Conservation (phyloP, 1,140 invertebrate genomes). For the Brachionus paranguensis region DNA sequence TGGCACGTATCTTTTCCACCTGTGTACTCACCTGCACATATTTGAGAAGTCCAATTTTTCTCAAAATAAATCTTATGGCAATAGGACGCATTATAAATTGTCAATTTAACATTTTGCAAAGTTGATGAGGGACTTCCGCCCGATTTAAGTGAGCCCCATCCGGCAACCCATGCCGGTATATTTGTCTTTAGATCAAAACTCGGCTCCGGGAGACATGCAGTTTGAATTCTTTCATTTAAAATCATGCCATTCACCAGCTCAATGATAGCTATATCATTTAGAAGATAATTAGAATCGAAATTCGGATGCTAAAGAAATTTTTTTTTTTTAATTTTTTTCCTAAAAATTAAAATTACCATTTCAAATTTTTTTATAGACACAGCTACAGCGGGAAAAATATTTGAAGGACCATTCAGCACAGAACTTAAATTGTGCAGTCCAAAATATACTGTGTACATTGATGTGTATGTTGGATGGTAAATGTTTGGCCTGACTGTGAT, state of each 20-base stretch:
- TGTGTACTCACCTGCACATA: conserved; percentile 26
- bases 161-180: conserved; percentile 15
- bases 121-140: neutral
- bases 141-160: neutral
- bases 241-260: neutral
- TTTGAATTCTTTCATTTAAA: neutral
- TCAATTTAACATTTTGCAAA: conserved; percentile 27
- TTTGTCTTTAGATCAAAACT: neutral
- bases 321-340: neutral
- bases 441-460: conserved; percentile 36
- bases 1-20: conserved; percentile 35
- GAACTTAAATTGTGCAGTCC: neutral
- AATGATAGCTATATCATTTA: conserved; percentile 16
- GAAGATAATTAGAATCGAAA: neutral
- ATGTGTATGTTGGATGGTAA: neutral
- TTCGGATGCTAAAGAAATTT: neutral
- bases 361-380: neutral
- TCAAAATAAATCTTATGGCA: neutral
- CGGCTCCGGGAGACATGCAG: neutral
- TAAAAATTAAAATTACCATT: neutral
- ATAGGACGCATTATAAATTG: neutral
- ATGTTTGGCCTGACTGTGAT: neutral
- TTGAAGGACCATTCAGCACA: neutral
- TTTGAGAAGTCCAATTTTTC: conserved; percentile 30
- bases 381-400: neutral